These are phyloP conservation scores for Furcifer pardalis DNA, from an alignment of 2,797 vertebrate genomes.

Conservation along the genomic window DNA sequence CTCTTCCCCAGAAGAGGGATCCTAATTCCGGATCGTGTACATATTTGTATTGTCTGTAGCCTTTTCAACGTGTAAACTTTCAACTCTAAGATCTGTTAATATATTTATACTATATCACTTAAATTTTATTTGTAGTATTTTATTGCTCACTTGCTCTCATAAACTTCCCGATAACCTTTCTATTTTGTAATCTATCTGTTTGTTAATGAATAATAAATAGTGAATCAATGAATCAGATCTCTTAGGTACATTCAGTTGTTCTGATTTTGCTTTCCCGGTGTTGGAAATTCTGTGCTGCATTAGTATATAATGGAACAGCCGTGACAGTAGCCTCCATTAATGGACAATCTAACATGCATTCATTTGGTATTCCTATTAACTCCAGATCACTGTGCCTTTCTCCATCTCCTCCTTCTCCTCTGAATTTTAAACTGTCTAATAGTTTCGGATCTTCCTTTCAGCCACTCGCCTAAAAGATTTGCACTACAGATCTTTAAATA, in stretches of 20 bases:
- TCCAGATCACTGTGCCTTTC: background rate
- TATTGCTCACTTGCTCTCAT: background rate
- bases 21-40: too few relatives aligned
- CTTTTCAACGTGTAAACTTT: too few relatives aligned
- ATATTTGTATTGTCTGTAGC: too few relatives aligned
- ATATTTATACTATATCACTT: background rate
- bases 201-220: background rate
- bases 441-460: background rate
- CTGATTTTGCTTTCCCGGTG: background rate
- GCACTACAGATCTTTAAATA: background rate
- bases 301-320: conserved; percentile 1
- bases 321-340: background rate
- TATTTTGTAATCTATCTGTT: background rate
- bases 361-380: background rate
- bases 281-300: background rate
- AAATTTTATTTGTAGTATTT: background rate
- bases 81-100: too few relatives aligned
- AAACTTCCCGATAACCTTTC: background rate
- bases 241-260: background rate
- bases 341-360: background rate
- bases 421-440: background rate
- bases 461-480: background rate
- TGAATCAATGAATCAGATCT: background rate
- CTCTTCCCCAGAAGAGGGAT: too few relatives aligned
- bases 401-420: background rate